Conservation (phyloP, 2,888 invertebrate species). For the Apotomis turbidana region DNA sequence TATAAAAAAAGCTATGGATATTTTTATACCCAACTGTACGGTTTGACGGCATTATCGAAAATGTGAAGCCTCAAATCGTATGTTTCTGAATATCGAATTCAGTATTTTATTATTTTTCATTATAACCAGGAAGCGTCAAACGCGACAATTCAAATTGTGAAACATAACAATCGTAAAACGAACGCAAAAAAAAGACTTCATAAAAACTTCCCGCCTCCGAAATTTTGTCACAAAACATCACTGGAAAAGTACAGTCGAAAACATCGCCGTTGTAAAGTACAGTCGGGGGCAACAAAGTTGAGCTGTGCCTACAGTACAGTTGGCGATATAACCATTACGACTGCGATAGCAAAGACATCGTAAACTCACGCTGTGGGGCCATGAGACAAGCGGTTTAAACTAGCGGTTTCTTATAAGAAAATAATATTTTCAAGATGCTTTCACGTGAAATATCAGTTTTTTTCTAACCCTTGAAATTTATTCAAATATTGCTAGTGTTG, state of each 20-base stretch:
- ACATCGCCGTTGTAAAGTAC: slow-evolving; percentile 45
- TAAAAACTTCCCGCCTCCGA: slow-evolving; percentile 49
- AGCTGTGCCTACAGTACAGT: slow-evolving; percentile 44
- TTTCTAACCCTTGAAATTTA: no score
- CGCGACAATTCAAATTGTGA: background rate
- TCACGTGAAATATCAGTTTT: no score
- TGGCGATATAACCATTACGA: slow-evolving; percentile 68
- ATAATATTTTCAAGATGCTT: no score
- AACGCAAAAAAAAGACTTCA: slow-evolving; percentile 42
- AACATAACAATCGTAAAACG: slow-evolving; percentile 35
- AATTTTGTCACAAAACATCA: slow-evolving; percentile 51
- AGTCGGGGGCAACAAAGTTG: slow-evolving; percentile 38
- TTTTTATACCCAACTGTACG: no score
- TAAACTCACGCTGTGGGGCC: slow-evolving; percentile 56
- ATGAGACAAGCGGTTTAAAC: slow-evolving; percentile 50
- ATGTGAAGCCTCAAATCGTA: no score
- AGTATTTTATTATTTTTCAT: background rate
- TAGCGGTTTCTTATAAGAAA: background rate
- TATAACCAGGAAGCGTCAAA: background rate
- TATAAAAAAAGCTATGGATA: no score
- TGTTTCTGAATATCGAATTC: no score
- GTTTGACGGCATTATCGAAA: no score
- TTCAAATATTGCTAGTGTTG: no score
- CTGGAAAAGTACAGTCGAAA: slow-evolving; percentile 43
- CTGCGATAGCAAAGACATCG: slow-evolving; percentile 63